Evolutionary conservation across 2,888 invertebrate species (phyloP), one percentile per base, ranked within the genome.

Genomic region (Trissolcus japonicus): DNA sequence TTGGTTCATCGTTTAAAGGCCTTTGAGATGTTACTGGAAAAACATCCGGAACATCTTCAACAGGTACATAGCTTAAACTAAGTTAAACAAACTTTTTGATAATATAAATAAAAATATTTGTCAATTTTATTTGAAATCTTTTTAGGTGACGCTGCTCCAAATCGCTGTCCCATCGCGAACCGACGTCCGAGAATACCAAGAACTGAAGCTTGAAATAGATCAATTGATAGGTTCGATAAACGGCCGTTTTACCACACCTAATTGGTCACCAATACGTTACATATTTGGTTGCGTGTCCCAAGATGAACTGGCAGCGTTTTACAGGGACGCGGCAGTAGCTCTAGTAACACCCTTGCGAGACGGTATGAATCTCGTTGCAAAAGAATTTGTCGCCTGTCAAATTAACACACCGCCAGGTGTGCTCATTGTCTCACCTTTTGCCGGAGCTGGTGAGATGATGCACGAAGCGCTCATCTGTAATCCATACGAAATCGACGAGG

Each of bases 401-500:
- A 96, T 96, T 41, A 96, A 96, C 83, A 92, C 92, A 21, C 94
- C 95, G 0, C 96, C 95, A 0, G 97, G 97, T 2, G 96, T 97
- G 0, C 89, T 97, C 43, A 95, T 97, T 59, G 94, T 97, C 7
- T 96, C 96, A 0, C 96, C 96, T 0, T 97, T 97, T 86, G 96
- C 97, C 68, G 97, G 97, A 0, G 96, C 97, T 6, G 96, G 96
- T 0, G 96, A 96, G 89, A 96, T 95, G 92, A 96, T 97, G 96
- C 96, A 96, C 89, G 96, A 97, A 87, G 96, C 96, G 1, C 91
- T 97, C 9, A 93, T 96, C 60, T 96, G 95, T 86, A 97, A 97
- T 88, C 96, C 96, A 0, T 96, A 96, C 84, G 96, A 97, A 88
- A 91, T 96, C 59, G 94, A 96, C 82, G 95, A 95, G 80, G 95